Evolutionary conservation across 2,113 vertebrate species (phyloP), one percentile per base, ranked within the genome.

Genomic region (mouse (Mus musculus)): DNA sequence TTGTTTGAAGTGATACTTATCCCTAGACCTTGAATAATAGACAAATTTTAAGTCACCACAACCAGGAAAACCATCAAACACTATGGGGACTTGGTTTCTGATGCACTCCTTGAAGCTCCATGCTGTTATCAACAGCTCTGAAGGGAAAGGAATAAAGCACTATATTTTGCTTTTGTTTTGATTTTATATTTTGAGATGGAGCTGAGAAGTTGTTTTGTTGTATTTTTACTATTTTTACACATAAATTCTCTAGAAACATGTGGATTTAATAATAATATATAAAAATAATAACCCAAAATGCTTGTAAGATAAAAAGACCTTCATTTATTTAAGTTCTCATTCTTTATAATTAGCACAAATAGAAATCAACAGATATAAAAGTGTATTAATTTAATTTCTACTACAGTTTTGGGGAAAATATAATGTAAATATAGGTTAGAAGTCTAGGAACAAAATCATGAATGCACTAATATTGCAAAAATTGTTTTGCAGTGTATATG

Each of bases 21-120:
- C 9, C 67, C 22, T 3, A 82, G 33, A 7, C 1, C 6, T 30
- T 65, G 1, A 92, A 28, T 84, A 42, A 94, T 17, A 96, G 5
- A 75, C 5, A 89, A 71, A 89, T 20, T 90, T 95, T 94, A 86
- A 80, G 80, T 93, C 13, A 77, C 85, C 33, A 84, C 26, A 36
- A 88, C 22, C 42, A 96, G 33, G 39, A 91, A 42, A 84, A 22
- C 89, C 19, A 5, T 20, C 10, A 78, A 89, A 65, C 4, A 94
- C 17, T 69, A 5, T 75, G 36, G 42, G 39, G 7, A 81, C 0
- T 52, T 95, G 69, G 6, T 42, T 77, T 91, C 42, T 90, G 65
- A 78, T 46, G 22, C 81, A 87, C 2, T 96, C 65, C 33, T 94
- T 86, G 36, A 54, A 90, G 26, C 3, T 1, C 84, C 54, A 85